Evolutionary conservation across 2,888 invertebrate species (phyloP).

Genomic region (Lithosia quadra): DNA sequence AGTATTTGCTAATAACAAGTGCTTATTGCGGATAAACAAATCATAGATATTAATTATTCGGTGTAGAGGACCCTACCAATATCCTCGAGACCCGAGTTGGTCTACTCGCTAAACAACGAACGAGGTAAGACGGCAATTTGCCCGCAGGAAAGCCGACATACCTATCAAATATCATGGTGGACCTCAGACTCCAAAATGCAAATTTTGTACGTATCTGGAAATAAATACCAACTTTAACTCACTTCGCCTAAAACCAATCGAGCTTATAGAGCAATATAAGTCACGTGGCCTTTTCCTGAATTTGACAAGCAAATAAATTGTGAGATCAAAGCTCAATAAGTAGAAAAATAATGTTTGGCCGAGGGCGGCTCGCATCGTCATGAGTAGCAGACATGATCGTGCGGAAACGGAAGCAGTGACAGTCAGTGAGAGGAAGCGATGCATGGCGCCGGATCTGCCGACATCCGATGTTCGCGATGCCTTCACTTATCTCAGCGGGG

Average conservation of each 20-base stretch:
- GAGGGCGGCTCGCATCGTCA: conserved; percentile 68
- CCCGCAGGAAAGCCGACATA: no score
- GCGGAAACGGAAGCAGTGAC: conserved; percentile 82
- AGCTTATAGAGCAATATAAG: conserved; percentile 57
- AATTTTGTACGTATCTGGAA: background rate
- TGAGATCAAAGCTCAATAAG: conserved; percentile 76
- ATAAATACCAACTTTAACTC: conserved; percentile 48
- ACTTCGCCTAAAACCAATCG: conserved; percentile 65
- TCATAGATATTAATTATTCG: background rate
- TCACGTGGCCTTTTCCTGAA: conserved; percentile 83
- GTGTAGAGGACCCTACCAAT: no score
- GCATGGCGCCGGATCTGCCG: conserved; percentile 81
- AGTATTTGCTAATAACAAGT: conserved; percentile 4
- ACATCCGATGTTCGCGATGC: conserved; percentile 77
- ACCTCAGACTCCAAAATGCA: no score
- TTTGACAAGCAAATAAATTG: conserved; percentile 85
- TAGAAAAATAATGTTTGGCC: conserved; percentile 72
- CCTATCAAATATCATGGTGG: no score
- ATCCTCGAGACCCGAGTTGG: no score
- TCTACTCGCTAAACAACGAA: no score
- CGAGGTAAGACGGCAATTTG: no score
- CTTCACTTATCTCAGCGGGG: conserved; percentile 84
- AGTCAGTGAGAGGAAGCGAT: conserved; percentile 76
- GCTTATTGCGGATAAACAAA: background rate
- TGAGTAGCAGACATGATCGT: conserved; percentile 69